phyloP scores from a whole-genome alignment of 2,797 vertebrate genomes.

The Ataeniobius toweri region DNA sequence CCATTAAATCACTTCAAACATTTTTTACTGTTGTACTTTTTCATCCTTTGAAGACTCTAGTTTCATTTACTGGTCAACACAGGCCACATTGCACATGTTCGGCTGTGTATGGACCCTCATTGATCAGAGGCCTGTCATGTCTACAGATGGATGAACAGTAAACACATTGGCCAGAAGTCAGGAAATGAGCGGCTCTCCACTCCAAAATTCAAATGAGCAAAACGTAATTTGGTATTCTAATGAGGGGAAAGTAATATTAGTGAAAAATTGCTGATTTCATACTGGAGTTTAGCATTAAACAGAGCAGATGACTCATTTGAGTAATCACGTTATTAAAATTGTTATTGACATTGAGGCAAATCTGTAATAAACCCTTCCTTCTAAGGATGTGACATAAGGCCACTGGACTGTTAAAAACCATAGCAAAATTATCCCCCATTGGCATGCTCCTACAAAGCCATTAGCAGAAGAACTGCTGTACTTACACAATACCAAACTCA shows the following conservation, averaged over 20 bases:
- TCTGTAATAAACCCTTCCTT: not conserved
- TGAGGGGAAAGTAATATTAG: slow-evolving; percentile 26
- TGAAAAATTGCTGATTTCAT: slow-evolving; percentile 16
- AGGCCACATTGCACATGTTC: slow-evolving; percentile 3
- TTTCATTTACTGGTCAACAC: not conserved
- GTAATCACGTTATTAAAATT: slow-evolving; percentile 15
- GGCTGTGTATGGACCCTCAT: slow-evolving; percentile 11
- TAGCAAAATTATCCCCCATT: slow-evolving; percentile 33
- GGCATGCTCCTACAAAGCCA: slow-evolving; percentile 41
- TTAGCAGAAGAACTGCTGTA: slow-evolving; percentile 61
- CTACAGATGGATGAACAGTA: slow-evolving; percentile 36
- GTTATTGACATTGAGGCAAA: slow-evolving; percentile 14
- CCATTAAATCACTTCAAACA: not conserved
- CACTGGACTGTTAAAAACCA: slow-evolving; percentile 29
- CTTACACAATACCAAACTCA: slow-evolving; percentile 55
- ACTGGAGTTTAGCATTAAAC: slow-evolving; percentile 1
- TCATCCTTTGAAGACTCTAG: not conserved
- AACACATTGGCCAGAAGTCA: slow-evolving; percentile 2
- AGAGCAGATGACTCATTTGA: slow-evolving; percentile 5
- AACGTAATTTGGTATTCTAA: slow-evolving; percentile 32
- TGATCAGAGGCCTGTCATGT: slow-evolving; percentile 18
- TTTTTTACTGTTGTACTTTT: slow-evolving; percentile 5
- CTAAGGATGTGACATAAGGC: slow-evolving; percentile 21
- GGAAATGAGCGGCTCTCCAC: not conserved
- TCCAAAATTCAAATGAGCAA: slow-evolving; percentile 32